Evolutionary conservation across 1,140 invertebrate genomes (phyloP).

Genomic region (Harpegnathos saltator): DNA sequence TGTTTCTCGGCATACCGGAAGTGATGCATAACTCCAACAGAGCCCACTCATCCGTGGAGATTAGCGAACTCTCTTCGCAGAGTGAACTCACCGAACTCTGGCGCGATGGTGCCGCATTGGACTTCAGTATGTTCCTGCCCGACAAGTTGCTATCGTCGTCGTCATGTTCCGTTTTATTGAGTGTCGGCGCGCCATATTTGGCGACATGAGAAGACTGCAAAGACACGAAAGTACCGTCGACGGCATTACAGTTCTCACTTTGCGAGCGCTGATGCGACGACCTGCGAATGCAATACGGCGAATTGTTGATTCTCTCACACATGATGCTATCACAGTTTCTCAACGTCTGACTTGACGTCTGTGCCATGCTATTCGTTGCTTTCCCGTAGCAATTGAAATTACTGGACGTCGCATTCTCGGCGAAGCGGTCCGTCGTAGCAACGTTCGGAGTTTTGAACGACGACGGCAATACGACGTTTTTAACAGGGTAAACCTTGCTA

Average conservation of each 20-base stretch:
- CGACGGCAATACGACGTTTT: background rate
- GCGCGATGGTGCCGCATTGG: constrained; percentile 26
- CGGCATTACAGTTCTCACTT: constrained; percentile 14
- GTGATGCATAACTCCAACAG: constrained; percentile 62
- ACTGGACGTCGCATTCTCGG: background rate
- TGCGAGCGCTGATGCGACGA: constrained; percentile 20
- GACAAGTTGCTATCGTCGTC: constrained; percentile 33
- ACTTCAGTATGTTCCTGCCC: constrained; percentile 26
- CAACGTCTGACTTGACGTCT: background rate
- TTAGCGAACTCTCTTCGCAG: constrained; percentile 50
- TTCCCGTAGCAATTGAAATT: constrained; percentile 12
- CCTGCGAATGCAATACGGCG: background rate
- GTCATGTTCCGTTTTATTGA: constrained; percentile 33
- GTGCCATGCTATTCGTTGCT: constrained; percentile 21
- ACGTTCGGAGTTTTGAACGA: constrained; percentile 16
- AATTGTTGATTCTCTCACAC: constrained; percentile 31
- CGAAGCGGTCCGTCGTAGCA: background rate
- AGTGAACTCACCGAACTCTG: constrained; percentile 58
- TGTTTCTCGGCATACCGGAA: constrained; percentile 62
- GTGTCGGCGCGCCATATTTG: constrained; percentile 48
- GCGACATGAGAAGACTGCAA: constrained; percentile 19
- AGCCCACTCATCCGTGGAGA: constrained; percentile 62
- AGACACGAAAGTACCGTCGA: background rate
- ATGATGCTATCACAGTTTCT: constrained; percentile 32
- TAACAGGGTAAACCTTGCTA: constrained; percentile 25